Evolutionary conservation across 2,888 invertebrate genomes (phyloP), one percentile per base, ranked within the genome.

Genomic region (Rhorus exstirpatorius): DNA sequence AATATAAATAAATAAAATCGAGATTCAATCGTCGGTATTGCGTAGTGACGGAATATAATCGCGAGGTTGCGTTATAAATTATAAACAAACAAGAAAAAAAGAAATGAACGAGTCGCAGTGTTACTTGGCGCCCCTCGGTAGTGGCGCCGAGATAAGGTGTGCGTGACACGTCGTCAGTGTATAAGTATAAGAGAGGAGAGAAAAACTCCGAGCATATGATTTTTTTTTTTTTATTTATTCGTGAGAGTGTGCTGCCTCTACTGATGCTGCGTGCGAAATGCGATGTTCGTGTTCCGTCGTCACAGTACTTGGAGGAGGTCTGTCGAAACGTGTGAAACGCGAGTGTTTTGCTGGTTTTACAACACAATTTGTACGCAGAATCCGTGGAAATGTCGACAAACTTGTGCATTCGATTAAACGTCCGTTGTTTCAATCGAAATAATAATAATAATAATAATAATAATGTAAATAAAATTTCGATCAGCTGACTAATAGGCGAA

Each of bases 381-480:
- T 84, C 84, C 85, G 68, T n/a, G 81, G 86, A 89, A 88, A 90
- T 91, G 90, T 90, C 87, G 89, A 85, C 83, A 76, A 82, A 85
- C 83, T 83, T 87, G 83, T 83, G 83, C 81, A 70, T 81, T 81
- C 86, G 84, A 80, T 87, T 86, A 84, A 86, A 86, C 83, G 75
- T 85, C 83, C 65, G 83, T 70, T 58, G 17, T 61, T 7, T 55
- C 53, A 31, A 3, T 31, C 3, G 6, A 3, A 31, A 31, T 31
- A 31, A 3, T 31, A 6, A 31, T 31, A 31, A 31, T 31, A 24
- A 70, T 68, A 68, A 68, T 53, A 68, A 55, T 19, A 88, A 88
- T 86, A 79, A 89, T 89, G 88, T 90, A 89, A 92, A 92, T 89
- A 92, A 91, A 88, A 83, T 84, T 81, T 83, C 85, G 75, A 80